Conservation (phyloP, 2,797 vertebrate genomes). For the Cryptoblepharus egeriae region DNA sequence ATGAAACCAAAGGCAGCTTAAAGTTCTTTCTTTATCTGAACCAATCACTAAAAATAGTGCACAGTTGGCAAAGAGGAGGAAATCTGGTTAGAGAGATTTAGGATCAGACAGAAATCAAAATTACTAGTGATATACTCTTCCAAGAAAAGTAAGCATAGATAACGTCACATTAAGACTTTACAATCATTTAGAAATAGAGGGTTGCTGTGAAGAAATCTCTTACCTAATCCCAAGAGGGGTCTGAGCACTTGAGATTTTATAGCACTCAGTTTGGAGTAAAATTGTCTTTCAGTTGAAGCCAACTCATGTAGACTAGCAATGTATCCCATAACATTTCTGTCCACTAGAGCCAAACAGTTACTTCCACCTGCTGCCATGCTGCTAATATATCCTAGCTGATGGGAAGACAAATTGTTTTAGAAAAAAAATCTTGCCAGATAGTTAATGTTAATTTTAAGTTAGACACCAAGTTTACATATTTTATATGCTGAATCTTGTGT, state of each 20-base stretch:
- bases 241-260: conserved; percentile 89
- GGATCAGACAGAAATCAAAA: neutral
- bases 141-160: neutral
- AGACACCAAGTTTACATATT: neutral
- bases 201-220: conserved; percentile 45
- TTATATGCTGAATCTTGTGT: neutral
- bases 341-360: conserved; percentile 84
- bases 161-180: neutral
- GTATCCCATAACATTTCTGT: conserved; percentile 93
- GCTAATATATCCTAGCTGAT: conserved; percentile 92
- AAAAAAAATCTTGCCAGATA: neutral
- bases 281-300: conserved; percentile 90
- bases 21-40: neutral
- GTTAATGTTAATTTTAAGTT: neutral
- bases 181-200: neutral
- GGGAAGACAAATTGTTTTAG: conserved; percentile 44
- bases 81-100: neutral
- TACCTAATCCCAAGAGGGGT: conserved; percentile 92
- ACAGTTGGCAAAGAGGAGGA: neutral
- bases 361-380: conserved; percentile 87
- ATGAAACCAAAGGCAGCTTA: neutral
- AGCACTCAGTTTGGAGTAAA: conserved; percentile 89
- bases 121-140: neutral
- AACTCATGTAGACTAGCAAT: conserved; percentile 93
- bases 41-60: neutral